phyloP scores from a whole-genome alignment of 2,797 vertebrate genomes.

The Enteromius unitaeniatus region DNA sequence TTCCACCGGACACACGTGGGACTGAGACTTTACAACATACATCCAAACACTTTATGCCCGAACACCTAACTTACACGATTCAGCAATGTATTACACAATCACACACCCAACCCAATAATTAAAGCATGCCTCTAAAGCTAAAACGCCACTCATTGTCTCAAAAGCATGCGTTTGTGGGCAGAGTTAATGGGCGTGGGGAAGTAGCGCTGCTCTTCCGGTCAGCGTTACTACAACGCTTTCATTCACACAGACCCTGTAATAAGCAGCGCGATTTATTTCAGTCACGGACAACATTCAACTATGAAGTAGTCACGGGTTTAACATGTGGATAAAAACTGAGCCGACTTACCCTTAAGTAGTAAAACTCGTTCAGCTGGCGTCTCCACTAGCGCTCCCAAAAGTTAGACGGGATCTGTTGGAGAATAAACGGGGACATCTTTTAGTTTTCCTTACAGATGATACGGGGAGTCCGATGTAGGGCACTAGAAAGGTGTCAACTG shows the following conservation, averaged over 20 bases:
- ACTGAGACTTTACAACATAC: neutral
- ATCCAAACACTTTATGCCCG: neutral
- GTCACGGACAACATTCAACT: neutral
- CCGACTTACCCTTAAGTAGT: slow-evolving; percentile 55
- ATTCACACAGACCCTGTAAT: slow-evolving; percentile 18
- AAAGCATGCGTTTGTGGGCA: neutral
- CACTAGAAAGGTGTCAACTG: slow-evolving; percentile 20
- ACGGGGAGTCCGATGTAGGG: slow-evolving; percentile 12
- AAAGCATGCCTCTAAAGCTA: neutral
- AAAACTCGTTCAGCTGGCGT: slow-evolving; percentile 46
- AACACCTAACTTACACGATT: neutral
- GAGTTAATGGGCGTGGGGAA: slow-evolving; percentile 50
- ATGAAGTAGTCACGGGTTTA: neutral
- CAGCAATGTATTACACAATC: neutral
- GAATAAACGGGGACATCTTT: slow-evolving; percentile 38
- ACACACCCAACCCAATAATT: neutral
- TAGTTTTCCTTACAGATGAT: slow-evolving; percentile 20
- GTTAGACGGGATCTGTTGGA: slow-evolving; percentile 47
- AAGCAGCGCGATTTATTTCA: neutral
- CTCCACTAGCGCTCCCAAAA: slow-evolving; percentile 24
- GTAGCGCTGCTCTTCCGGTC: slow-evolving; percentile 55
- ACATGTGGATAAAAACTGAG: neutral
- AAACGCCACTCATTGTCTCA: neutral
- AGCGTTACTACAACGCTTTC: slow-evolving; percentile 52
- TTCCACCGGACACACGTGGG: slow-evolving; percentile 50